Evolutionary conservation across 2,797 vertebrate species (phyloP).

Genomic region (Erethizon dorsatum): DNA sequence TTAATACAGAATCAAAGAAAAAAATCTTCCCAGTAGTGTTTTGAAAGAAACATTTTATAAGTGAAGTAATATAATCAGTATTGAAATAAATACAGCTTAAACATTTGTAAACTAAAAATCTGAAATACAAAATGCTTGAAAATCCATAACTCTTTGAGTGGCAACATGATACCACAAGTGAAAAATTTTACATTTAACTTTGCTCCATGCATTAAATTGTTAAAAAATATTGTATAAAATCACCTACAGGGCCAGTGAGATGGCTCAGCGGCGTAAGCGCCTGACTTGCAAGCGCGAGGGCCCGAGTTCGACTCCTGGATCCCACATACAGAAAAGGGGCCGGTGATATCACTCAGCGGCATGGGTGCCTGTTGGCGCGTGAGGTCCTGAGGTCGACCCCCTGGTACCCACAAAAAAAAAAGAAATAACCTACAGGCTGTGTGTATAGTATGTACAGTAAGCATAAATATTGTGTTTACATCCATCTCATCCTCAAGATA

Average conservation of each 20-base stretch:
- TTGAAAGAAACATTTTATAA: slow-evolving; percentile 13
- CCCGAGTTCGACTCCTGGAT: too few species aligned
- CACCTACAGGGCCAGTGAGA: too few species aligned
- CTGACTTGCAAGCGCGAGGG: too few species aligned
- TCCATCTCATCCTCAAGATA: not conserved
- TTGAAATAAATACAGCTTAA: not conserved
- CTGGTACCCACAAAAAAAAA: too few species aligned
- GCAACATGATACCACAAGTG: not conserved
- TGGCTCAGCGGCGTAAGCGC: too few species aligned
- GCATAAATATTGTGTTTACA: not conserved
- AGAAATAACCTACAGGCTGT: not conserved
- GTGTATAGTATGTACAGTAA: not conserved
- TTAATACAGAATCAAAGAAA: not conserved
- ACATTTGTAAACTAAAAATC: not conserved
- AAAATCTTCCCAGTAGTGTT: not conserved
- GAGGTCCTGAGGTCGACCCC: too few species aligned
- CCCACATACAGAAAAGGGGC: too few species aligned
- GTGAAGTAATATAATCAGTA: not conserved
- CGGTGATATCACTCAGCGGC: too few species aligned
- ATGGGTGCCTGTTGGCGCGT: too few species aligned
- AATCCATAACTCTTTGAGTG: not conserved
- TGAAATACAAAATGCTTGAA: not conserved
- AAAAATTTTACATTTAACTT: not conserved
- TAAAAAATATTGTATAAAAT: not conserved
- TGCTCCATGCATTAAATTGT: too few species aligned